phyloP scores from a whole-genome alignment of 1,140 invertebrate species.

The Thaumetopoea pityocampa region DNA sequence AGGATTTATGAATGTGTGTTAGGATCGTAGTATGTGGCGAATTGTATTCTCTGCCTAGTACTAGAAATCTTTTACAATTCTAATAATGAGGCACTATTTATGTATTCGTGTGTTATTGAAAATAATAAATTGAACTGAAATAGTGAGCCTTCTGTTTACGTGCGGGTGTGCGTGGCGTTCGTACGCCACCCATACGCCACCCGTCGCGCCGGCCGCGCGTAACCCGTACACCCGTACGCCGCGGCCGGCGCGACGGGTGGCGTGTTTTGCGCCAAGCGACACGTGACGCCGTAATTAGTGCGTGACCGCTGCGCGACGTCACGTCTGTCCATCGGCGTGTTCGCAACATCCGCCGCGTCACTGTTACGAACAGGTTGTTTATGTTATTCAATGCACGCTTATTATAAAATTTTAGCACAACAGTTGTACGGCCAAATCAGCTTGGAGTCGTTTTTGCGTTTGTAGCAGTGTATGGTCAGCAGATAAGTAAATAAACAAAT shows the following conservation, averaged over 20 bases:
- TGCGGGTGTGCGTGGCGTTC: no score
- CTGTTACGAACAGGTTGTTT: constrained; percentile 7
- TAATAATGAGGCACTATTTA: no score
- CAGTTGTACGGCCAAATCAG: neutral
- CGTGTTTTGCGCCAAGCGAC: constrained; percentile 61
- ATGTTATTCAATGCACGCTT: constrained; percentile 3
- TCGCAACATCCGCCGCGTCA: constrained; percentile 26
- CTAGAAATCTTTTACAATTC: no score
- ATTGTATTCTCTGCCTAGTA: no score
- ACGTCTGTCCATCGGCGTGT: constrained; percentile 41
- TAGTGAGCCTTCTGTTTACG: no score
- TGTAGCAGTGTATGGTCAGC: neutral
- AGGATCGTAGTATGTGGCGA: no score
- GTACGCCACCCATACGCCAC: no score
- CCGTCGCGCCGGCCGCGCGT: constrained; percentile 5
- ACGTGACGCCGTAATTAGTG: constrained; percentile 68
- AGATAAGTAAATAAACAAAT: no score
- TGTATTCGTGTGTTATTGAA: no score
- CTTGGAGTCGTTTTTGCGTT: neutral
- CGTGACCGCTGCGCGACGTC: constrained; percentile 48
- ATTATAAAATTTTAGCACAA: constrained; percentile 11
- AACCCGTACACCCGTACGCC: constrained; percentile 1
- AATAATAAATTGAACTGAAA: no score
- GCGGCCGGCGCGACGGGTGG: constrained; percentile 22
- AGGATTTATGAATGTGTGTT: no score